These are phyloP conservation scores for Cydia fagiglandana DNA, from an alignment of 1,140 invertebrate species.

Conservation along the genomic window DNA sequence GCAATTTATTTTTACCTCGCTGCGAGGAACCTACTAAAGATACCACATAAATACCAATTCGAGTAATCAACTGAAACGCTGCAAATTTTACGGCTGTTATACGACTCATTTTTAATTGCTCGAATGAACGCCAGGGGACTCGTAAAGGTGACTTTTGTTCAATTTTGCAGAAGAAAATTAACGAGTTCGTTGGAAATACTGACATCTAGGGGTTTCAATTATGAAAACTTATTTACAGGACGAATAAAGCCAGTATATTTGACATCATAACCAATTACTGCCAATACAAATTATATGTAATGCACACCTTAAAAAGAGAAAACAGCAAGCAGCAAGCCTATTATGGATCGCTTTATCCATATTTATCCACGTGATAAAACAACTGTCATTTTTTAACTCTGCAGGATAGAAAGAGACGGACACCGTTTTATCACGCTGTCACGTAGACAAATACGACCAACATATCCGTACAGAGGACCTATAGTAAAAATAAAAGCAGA, in stretches of 20 bases:
- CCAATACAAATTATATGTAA: neutral
- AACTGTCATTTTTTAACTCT: too few species aligned
- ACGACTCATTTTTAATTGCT: slow-evolving; percentile 14
- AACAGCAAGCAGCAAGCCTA: too few species aligned
- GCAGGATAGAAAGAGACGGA: too few species aligned
- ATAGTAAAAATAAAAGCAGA: too few species aligned
- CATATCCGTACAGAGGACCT: too few species aligned
- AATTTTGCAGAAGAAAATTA: slow-evolving; percentile 12
- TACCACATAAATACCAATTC: too few species aligned
- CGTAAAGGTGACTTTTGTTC: slow-evolving; percentile 14
- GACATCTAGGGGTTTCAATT: neutral
- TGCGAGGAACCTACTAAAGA: too few species aligned
- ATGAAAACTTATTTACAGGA: neutral
- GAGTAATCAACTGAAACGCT: slow-evolving; percentile 1
- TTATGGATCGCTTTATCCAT: too few species aligned
- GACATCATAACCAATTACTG: neutral
- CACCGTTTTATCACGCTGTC: too few species aligned
- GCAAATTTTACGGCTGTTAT: slow-evolving; percentile 14
- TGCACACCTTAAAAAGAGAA: neutral
- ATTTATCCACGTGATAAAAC: too few species aligned
- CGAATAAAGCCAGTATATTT: neutral
- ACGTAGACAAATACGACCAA: too few species aligned
- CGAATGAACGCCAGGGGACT: neutral
- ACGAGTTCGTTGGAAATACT: neutral
- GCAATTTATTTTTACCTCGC: too few species aligned